Conservation (phyloP, 2,113 vertebrate genomes). For the Rhombomys opimus region DNA sequence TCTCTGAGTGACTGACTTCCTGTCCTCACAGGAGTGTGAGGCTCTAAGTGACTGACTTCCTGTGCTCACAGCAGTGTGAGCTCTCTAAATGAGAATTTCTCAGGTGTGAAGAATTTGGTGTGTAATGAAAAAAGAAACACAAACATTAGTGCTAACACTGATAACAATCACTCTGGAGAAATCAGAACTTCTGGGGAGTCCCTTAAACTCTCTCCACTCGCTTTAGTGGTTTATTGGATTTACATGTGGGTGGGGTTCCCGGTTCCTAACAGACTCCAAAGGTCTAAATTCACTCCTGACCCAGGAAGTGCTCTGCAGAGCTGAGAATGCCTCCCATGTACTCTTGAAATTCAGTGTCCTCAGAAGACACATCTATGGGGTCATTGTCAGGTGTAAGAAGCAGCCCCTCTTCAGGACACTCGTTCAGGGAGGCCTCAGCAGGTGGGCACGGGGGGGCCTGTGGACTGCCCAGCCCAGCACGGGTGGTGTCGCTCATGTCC, state of each 20-base stretch:
- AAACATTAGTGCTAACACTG: not conserved
- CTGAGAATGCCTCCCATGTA: not conserved
- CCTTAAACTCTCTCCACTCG: not conserved
- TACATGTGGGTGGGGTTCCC: not conserved
- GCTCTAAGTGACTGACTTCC: too few relatives aligned
- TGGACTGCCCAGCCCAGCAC: not conserved
- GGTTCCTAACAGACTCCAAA: not conserved
- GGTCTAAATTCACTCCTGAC: not conserved
- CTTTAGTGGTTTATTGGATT: not conserved
- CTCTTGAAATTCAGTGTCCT: not conserved
- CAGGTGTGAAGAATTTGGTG: not conserved
- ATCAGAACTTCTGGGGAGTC: not conserved
- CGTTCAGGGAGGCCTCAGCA: not conserved
- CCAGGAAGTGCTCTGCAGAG: not conserved
- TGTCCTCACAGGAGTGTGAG: too few relatives aligned
- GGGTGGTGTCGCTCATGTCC: fast-evolving
- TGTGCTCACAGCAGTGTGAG: too few relatives aligned
- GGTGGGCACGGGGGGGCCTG: not conserved
- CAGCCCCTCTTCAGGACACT: not conserved
- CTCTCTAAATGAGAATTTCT: not conserved
- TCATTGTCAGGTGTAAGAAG: not conserved
- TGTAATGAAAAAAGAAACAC: not conserved
- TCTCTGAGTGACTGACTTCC: too few relatives aligned
- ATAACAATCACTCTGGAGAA: not conserved
- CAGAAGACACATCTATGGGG: not conserved